These are phyloP conservation scores for Abrostola tripartita DNA, from an alignment of 2,888 invertebrate genomes.

Conservation along the genomic window DNA sequence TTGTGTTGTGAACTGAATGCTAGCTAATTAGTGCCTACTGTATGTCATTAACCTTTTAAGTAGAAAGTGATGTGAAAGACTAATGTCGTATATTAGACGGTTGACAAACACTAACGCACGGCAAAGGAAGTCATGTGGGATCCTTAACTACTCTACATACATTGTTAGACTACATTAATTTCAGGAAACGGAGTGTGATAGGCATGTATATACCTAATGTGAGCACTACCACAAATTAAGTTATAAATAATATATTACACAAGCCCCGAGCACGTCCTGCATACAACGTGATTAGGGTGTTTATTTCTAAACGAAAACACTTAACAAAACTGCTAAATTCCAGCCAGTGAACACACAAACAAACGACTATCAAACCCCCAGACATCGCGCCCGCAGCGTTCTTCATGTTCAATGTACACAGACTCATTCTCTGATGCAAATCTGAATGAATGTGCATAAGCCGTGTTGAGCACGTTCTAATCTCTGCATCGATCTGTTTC, in stretches of 20 bases:
- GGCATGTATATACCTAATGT: no score
- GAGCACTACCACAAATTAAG: background rate
- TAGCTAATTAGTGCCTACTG: no score
- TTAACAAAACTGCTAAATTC: background rate
- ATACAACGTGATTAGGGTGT: background rate
- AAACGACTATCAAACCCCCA: slow-evolving; percentile 16
- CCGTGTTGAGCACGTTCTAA: slow-evolving; percentile 34
- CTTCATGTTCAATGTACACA: slow-evolving; percentile 5
- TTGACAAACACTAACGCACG: no score
- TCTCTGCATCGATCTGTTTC: slow-evolving; percentile 36
- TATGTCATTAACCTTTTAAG: background rate
- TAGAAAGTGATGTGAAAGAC: background rate
- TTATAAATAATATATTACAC: background rate
- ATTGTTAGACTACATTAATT: no score
- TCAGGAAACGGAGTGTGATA: no score
- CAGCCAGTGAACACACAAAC: background rate
- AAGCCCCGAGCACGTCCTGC: background rate
- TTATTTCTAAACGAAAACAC: background rate
- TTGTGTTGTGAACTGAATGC: background rate
- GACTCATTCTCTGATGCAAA: slow-evolving; percentile 54
- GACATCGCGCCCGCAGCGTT: slow-evolving; percentile 4
- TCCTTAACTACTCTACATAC: no score
- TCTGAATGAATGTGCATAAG: slow-evolving; percentile 42
- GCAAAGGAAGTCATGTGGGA: no score
- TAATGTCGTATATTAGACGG: no score